Base-by-base conservation (phyloP, 30 jellyfish, hydroid and myxozoan species). In the Turritopsis dohrnii region DNA sequence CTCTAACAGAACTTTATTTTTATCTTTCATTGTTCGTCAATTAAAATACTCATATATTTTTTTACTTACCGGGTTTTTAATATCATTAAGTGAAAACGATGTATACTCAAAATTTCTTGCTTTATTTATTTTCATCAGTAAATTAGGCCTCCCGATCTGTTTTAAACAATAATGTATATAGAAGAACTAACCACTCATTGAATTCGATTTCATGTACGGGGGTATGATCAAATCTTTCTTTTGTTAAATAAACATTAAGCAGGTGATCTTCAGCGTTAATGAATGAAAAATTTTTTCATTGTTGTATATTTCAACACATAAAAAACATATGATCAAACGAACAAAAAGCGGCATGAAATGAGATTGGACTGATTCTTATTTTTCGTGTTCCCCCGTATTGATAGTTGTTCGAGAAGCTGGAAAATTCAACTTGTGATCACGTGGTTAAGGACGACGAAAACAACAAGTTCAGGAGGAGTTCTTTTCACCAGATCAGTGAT, bases 151-250 rank as follows among this genome's bases (percentile, higher is more conserved):
- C 87, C 87, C 53, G 9, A 80, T 18, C 28, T 31, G 22, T 21
- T 53, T 80, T 65, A 18, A 80, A 80, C 87, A 80, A 80, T 80
- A 80, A 69, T 1, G 66, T 71, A 71, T 82, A 65, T 82, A 26
- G 73, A 65, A 52, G 89, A 82, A 82, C 65, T 27, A 24, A 65
- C 89, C 83, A 24, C 75, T 66, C 83, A 41, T 29, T 66, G 85
- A 41, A 65, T 82, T 82, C 84, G 86, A 82, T 82, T 82, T 66
- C 26, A 65, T 24, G 8, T 18, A 54, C 41, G 89, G 89, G 89
- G 89, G 89, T 82, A 29, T 66, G 41, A 71, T 13, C 0, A 74
- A 74, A 1, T 16, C 24, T 74, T 74, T 23, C 83, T 69, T 53
- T 80, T 80, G 28, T 52, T 80, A 65, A 1, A 65, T 80, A 65